A percentile compares a stretch with the other conserved stretches of the same genome.
Conservation (phyloP, 2,797 vertebrate genomes). For the Anguilla megastoma region DNA sequence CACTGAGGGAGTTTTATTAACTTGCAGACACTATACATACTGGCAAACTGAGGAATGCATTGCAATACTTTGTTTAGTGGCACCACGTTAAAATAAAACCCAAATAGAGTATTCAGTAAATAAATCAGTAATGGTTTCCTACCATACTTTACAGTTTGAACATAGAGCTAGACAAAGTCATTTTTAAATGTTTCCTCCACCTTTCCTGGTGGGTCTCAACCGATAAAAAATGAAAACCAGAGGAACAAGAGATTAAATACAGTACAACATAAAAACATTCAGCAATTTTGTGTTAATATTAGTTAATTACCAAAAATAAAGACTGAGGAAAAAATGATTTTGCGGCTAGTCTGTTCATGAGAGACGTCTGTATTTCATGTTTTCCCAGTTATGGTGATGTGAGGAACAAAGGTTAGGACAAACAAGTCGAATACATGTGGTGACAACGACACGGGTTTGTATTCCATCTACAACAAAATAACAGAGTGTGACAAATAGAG, state of each 20-base stretch:
- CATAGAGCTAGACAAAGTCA: neutral
- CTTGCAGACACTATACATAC: neutral
- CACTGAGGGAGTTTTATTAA: neutral
- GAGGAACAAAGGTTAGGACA: neutral
- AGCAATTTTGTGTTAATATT: neutral
- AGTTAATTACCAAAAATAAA: neutral
- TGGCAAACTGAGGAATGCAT: neutral
- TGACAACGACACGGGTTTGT: neutral
- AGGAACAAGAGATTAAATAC: neutral
- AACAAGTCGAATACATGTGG: neutral
- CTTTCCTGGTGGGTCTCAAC: neutral
- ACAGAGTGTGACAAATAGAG: neutral
- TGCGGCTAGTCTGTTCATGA: neutral
- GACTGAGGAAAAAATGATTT: neutral
- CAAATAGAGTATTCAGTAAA: neutral
- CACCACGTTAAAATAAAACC: neutral
- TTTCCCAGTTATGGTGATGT: neutral
- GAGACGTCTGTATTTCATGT: neutral
- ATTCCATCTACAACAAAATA: neutral
- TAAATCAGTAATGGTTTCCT: neutral
- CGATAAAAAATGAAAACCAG: neutral
- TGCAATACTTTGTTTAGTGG: neutral
- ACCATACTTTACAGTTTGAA: neutral
- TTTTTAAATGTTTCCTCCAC: neutral
- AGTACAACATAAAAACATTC: neutral